Evolutionary conservation across 2,888 invertebrate species (phyloP).

Genomic region (Eurytoma adleriae): DNA sequence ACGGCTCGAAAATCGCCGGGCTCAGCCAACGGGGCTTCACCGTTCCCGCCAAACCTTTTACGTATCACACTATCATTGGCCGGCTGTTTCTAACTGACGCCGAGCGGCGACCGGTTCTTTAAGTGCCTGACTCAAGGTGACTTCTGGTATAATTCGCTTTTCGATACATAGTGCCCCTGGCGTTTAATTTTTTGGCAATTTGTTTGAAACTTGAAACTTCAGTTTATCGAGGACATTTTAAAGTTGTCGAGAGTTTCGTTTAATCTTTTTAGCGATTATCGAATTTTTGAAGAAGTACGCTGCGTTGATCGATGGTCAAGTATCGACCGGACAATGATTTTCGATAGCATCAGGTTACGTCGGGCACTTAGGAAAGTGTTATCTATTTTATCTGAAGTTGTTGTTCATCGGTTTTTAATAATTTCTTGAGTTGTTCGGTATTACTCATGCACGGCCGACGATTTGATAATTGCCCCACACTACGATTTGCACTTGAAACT

Average conservation of each 20-base stretch:
- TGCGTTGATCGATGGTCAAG: neutral
- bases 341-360: neutral
- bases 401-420: neutral
- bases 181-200: neutral
- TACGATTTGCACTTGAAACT: no score
- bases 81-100: no score
- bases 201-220: neutral
- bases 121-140: neutral
- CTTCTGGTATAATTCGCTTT: conserved; percentile 6
- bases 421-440: neutral
- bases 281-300: neutral
- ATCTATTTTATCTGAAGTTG: neutral
- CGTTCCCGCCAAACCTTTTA: neutral
- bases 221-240: neutral
- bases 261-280: no score
- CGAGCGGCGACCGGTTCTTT: no score
- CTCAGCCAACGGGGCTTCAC: conserved; percentile 26
- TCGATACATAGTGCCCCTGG: neutral
- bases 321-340: neutral
- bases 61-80: conserved; percentile 15
- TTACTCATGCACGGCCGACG: neutral
- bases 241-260: no score
- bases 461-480: no score
- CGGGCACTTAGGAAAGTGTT: neutral
- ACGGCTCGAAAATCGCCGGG: conserved; percentile 16